Evolutionary conservation across 2,888 invertebrate genomes (phyloP), one percentile per base, ranked within the genome.

Genomic region (Oxystoma pomonae): DNA sequence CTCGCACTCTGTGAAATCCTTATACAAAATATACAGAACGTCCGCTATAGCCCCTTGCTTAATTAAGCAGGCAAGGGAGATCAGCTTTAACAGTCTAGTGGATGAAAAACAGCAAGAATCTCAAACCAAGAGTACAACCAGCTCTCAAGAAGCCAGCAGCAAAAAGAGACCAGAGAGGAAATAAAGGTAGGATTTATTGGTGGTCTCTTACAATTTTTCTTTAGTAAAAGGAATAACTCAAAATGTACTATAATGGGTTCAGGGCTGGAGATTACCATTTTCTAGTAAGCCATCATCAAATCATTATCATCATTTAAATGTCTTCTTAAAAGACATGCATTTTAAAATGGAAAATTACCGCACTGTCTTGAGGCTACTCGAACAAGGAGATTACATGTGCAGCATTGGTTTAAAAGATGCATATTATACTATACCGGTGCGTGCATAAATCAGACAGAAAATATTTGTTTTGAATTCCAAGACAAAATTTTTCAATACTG

Each of bases 321-420:
- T 60, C 22, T 72, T 63, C 62, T 52, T 74, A 49, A 19, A 49
- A 52, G 63, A 67, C 7, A 49, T 65, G 2, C 71, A 74, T 65
- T 73, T 74, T 60, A 73, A 74, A 61, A 65, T 71, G 60, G 70
- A 73, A 58, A 69, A 72, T 62, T 62, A 60, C 20, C 59, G 68
- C 57, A 71, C 72, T 1, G 70, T 67, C 0, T 53, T 60, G 1
- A 64, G 67, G 53, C 52, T 74, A 20, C 64, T 73, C 19, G 49
- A 60, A 22, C 20, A 49, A 7, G 58, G 50, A 16, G 58, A 60
- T 22, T 58, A 63, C 17, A 59, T 58, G 1, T 59, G 68, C n/a
- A 65, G 66, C 35, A 35, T 35, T 35, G 35, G 12, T 3, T 57
- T 69, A 18, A 67, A 68, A 59, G 63, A 68, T 60, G 69, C 68